phyloP scores from a whole-genome alignment of 2,888 invertebrate genomes.

The Idaea straminata region DNA sequence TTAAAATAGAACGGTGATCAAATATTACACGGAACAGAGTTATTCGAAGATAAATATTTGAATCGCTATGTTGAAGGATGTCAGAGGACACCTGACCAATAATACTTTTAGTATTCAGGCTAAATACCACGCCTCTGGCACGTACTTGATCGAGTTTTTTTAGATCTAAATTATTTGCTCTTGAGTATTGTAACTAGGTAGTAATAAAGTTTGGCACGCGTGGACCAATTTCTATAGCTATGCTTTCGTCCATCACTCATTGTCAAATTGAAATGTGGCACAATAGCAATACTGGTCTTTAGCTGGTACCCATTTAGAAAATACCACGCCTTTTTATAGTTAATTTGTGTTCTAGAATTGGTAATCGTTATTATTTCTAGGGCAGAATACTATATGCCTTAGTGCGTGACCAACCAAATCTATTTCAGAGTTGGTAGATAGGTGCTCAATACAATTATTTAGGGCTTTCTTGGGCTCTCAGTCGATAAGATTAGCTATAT shows the following conservation, averaged over 20 bases:
- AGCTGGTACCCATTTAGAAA: not conserved
- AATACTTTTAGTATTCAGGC: not conserved
- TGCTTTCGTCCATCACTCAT: not conserved
- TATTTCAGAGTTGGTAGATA: not conserved
- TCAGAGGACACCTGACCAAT: not conserved
- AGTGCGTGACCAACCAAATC: not conserved
- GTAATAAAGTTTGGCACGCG: not conserved
- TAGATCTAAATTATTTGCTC: not conserved
- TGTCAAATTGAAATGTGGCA: not conserved
- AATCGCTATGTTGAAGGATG: not conserved
- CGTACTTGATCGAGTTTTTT: too few relatives aligned
- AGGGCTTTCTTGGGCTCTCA: not conserved
- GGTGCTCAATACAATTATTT: too few relatives aligned
- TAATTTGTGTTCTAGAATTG: not conserved
- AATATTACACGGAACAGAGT: not conserved
- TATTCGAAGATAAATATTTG: not conserved
- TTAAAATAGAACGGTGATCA: not conserved
- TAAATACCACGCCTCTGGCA: not conserved
- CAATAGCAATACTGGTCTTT: not conserved
- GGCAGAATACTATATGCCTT: not conserved
- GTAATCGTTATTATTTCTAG: not conserved
- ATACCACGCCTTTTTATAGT: not conserved
- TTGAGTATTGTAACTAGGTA: not conserved
- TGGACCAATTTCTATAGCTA: not conserved
- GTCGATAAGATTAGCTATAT: not conserved